A percentile compares a stretch with the other conserved stretches of the same genome.
phyloP scores from a whole-genome alignment of 2,888 invertebrate species.

The Marasmarcha lunaedactyla region DNA sequence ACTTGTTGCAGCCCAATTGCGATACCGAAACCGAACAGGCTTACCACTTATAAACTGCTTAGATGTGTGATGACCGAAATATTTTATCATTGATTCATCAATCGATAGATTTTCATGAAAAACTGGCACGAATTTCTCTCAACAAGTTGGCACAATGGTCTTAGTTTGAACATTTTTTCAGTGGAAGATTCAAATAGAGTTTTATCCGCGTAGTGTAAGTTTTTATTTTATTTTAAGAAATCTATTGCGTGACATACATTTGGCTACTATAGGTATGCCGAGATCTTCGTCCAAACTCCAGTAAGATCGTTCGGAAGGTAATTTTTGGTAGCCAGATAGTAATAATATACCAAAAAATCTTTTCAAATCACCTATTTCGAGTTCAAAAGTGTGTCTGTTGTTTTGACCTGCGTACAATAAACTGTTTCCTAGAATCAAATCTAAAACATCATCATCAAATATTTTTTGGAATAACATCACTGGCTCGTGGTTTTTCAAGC shows the following conservation, averaged over 20 bases:
- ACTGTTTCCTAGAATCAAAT: too few species aligned
- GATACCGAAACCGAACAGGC: background rate
- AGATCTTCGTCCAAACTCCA: conserved; percentile 25
- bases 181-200: conserved; percentile 8
- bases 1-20: background rate
- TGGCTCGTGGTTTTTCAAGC: too few species aligned
- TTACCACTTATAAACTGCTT: conserved; percentile 1
- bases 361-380: too few species aligned
- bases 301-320: conserved; percentile 22
- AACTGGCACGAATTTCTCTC: too few species aligned
- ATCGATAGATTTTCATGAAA: too few species aligned
- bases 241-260: conserved; percentile 18
- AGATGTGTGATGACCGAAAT: background rate
- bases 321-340: conserved; percentile 21
- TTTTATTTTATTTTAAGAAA: conserved; percentile 16
- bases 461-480: too few species aligned
- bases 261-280: conserved; percentile 19
- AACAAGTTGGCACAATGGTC: conserved; percentile 11
- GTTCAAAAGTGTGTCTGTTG: too few species aligned
- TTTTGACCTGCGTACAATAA: too few species aligned
- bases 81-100: conserved; percentile 2
- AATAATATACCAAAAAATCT: background rate
- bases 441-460: too few species aligned
- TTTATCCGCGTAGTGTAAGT: conserved; percentile 15
- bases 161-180: conserved; percentile 16